phyloP scores from a whole-genome alignment of 2,113 vertebrate genomes.

The Hepsetus odoe region DNA sequence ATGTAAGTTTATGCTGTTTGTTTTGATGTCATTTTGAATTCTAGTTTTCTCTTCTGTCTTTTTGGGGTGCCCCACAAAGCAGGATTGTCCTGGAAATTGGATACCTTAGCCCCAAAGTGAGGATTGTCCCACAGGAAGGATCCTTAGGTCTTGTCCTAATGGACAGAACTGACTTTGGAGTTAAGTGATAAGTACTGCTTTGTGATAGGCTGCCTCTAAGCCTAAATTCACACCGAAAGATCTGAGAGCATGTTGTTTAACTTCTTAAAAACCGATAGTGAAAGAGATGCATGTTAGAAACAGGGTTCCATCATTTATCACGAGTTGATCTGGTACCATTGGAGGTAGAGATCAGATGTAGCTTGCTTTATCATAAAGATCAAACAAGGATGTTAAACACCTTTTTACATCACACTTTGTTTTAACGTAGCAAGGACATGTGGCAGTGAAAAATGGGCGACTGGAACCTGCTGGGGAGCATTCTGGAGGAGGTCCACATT shows the following conservation, averaged over 20 bases:
- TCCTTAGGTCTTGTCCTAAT: background rate
- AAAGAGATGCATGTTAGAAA: background rate
- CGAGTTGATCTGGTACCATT: too few species aligned
- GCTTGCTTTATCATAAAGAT: background rate
- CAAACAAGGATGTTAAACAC: background rate
- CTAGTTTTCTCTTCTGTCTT: constrained; percentile 3
- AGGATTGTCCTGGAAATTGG: background rate
- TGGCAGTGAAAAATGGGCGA: constrained; percentile 86
- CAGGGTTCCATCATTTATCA: background rate
- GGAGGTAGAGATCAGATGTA: background rate
- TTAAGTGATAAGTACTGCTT: background rate
- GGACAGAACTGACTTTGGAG: background rate
- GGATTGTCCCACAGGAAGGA: background rate
- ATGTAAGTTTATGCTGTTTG: constrained; percentile 61
- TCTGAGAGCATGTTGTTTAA: too few species aligned
- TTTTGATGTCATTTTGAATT: background rate
- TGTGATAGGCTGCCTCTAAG: background rate
- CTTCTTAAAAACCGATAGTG: background rate
- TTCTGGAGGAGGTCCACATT: constrained; percentile 94
- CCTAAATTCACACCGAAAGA: background rate
- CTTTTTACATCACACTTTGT: background rate
- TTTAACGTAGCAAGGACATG: constrained; percentile 58
- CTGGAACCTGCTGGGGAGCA: constrained; percentile 91
- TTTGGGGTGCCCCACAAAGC: background rate
- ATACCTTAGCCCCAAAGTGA: background rate